These are phyloP conservation scores for Anoplophora glabripennis DNA, from an alignment of 1,140 invertebrate genomes.

Conservation along the genomic window DNA sequence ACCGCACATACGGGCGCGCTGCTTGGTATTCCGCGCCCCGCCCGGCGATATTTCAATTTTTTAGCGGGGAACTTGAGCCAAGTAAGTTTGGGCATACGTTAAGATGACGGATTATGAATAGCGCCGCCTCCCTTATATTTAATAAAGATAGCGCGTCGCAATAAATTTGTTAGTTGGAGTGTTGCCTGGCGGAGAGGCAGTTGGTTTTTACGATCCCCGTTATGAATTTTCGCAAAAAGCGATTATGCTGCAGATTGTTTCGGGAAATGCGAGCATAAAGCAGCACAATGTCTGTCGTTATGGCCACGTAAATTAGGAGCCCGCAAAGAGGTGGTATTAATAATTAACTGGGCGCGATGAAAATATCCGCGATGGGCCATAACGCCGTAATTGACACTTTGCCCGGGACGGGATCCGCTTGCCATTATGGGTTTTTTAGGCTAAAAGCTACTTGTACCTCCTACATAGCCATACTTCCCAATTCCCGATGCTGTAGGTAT, in stretches of 20 bases:
- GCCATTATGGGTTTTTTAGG: not conserved
- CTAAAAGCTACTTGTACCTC: not conserved
- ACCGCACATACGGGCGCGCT: not conserved
- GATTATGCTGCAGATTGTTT: conserved; percentile 3
- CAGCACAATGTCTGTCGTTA: not conserved
- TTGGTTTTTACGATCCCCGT: conserved; percentile 6
- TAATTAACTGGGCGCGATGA: not conserved
- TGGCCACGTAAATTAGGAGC: too few relatives aligned
- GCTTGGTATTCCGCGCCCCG: not conserved
- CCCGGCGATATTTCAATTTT: conserved; percentile 14
- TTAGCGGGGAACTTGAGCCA: conserved; percentile 9
- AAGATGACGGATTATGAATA: conserved; percentile 13
- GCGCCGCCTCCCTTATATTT: conserved; percentile 7
- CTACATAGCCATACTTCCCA: too few relatives aligned
- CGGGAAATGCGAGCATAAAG: not conserved
- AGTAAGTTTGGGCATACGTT: conserved; percentile 18
- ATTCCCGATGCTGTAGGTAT: too few relatives aligned
- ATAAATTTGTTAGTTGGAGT: conserved; percentile 13
- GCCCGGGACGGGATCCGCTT: not conserved
- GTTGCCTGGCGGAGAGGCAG: not conserved
- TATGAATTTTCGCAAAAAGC: conserved; percentile 9
- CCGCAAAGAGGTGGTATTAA: not conserved
- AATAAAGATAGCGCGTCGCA: conserved; percentile 12
- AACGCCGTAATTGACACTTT: not conserved
- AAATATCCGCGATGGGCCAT: not conserved